These are phyloP conservation scores for Cataglyphis hispanica DNA, from an alignment of 1,140 invertebrate species.

Conservation along the genomic window DNA sequence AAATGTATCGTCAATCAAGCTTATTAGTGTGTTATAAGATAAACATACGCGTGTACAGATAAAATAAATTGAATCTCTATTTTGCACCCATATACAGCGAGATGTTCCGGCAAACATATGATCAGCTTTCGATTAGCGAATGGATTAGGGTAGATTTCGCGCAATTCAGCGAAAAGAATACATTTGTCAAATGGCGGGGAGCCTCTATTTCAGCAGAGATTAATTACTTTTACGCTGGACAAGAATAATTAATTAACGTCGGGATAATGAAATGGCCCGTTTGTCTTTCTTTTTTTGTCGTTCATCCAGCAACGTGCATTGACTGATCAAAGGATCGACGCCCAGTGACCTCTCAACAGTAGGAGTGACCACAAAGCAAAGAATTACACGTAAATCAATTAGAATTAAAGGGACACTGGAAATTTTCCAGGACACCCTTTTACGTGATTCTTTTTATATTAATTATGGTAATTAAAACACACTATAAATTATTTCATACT, in stretches of 20 bases:
- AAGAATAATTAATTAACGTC: conserved; percentile 83
- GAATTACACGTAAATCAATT: conserved; percentile 44
- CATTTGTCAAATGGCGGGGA: conserved; percentile 80
- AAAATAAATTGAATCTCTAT: neutral
- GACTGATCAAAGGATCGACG: conserved; percentile 55
- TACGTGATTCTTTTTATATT: neutral
- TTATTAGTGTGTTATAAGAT: neutral
- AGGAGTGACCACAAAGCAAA: conserved; percentile 52
- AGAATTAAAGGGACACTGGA: neutral
- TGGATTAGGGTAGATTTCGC: conserved; percentile 69
- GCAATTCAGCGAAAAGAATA: conserved; percentile 84
- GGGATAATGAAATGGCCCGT: conserved; percentile 80
- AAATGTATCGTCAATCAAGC: neutral
- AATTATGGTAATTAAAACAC: conserved; percentile 15
- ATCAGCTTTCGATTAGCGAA: conserved; percentile 53
- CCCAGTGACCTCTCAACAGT: conserved; percentile 53
- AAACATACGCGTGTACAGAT: neutral
- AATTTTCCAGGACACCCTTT: neutral
- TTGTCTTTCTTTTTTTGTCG: conserved; percentile 60
- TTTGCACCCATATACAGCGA: neutral
- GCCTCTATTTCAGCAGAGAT: conserved; percentile 78
- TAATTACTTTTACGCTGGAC: conserved; percentile 80
- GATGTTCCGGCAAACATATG: neutral
- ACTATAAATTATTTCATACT: neutral
- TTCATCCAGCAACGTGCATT: conserved; percentile 40